phyloP scores from a whole-genome alignment of 2,888 invertebrate genomes.

The Ormyrus thymus region DNA sequence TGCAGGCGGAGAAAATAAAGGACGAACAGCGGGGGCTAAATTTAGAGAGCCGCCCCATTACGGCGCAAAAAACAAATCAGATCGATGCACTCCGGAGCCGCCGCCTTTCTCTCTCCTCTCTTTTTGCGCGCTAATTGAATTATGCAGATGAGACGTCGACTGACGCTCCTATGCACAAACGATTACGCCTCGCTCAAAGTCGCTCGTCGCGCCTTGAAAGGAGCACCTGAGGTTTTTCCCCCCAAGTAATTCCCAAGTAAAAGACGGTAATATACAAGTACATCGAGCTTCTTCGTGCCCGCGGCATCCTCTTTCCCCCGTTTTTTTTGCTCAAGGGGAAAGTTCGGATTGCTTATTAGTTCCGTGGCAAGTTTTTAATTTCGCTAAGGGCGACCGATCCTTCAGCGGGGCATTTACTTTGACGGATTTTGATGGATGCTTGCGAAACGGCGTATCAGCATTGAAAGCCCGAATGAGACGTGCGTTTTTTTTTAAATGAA shows the following conservation, averaged over 20 bases:
- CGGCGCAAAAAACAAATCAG: constrained; percentile 8
- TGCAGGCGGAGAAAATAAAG: background rate
- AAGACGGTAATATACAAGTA: constrained; percentile 27
- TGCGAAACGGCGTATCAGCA: background rate
- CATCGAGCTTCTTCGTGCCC: background rate
- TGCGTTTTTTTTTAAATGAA: too few species aligned
- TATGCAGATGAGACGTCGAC: constrained; percentile 46
- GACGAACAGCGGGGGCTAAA: background rate
- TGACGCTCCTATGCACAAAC: constrained; percentile 14
- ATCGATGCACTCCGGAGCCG: constrained; percentile 28
- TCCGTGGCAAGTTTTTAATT: constrained; percentile 27
- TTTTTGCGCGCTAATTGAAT: constrained; percentile 50
- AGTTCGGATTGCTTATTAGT: background rate
- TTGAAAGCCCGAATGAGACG: background rate
- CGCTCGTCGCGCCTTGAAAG: background rate
- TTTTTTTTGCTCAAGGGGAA: background rate
- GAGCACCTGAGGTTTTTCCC: constrained; percentile 43
- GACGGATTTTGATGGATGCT: background rate
- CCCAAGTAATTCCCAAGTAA: constrained; percentile 37
- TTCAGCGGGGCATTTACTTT: background rate
- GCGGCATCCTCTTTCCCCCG: background rate
- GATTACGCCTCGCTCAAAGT: constrained; percentile 26
- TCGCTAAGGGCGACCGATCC: background rate
- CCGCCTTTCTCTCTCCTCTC: background rate
- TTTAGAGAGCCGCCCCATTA: too few species aligned